phyloP scores from a whole-genome alignment of 2,888 invertebrate species.

The Dione vanillae region DNA sequence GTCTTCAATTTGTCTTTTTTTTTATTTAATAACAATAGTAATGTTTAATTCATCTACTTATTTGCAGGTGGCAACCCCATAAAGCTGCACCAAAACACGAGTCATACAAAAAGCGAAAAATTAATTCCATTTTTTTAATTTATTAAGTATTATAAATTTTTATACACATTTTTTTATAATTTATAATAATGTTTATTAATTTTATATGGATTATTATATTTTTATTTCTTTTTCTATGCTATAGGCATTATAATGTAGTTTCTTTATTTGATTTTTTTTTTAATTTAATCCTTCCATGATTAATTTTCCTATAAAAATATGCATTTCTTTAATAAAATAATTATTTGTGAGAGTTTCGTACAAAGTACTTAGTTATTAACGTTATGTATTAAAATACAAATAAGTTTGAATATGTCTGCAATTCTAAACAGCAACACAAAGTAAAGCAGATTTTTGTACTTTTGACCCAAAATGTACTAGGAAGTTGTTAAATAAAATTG shows the following conservation, averaged over 20 bases:
- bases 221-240: not conserved
- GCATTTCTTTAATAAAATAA: slow-evolving; percentile 26
- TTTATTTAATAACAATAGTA: not conserved
- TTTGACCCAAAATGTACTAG: too few relatives aligned
- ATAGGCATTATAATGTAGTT: not conserved
- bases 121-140: slow-evolving; percentile 13
- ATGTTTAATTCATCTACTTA: not conserved
- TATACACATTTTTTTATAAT: slow-evolving; percentile 4
- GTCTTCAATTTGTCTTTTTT: too few relatives aligned
- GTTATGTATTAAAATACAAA: slow-evolving; percentile 40
- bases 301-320: slow-evolving; percentile 21
- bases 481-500: not conserved
- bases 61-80: slow-evolving; percentile 46
- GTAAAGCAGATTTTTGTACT: not conserved
- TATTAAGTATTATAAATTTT: slow-evolving; percentile 7
- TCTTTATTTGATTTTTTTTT: not conserved
- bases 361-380: slow-evolving; percentile 52
- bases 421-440: not conserved
- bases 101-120: slow-evolving; percentile 1
- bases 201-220: slow-evolving; percentile 4
- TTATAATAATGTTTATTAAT: slow-evolving; percentile 13
- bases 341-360: slow-evolving; percentile 44
- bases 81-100: slow-evolving; percentile 4
- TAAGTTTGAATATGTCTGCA: slow-evolving; percentile 41
- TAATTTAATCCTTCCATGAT: not conserved